phyloP scores from a whole-genome alignment of 2,113 vertebrate genomes.

The Sapajus apella region DNA sequence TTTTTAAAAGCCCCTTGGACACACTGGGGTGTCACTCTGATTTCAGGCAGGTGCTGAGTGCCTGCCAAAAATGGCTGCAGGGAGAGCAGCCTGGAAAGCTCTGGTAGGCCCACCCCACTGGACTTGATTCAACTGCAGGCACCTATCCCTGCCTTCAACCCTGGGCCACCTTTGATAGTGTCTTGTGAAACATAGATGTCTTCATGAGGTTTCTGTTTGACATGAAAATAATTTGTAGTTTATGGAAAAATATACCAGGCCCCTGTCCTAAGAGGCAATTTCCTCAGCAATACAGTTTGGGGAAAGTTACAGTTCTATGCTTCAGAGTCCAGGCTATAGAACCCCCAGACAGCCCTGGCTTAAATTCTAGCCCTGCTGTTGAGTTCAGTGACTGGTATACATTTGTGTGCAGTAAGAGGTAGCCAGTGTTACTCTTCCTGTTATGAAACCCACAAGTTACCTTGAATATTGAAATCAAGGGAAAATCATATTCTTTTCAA shows the following conservation, averaged over 20 bases:
- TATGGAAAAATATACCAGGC: neutral
- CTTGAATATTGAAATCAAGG: neutral
- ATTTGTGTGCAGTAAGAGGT: no score
- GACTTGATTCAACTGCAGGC: neutral
- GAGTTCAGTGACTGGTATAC: no score
- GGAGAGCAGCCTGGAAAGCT: no score
- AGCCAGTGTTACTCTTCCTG: neutral
- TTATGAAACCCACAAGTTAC: neutral
- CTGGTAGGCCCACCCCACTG: no score
- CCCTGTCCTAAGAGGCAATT: neutral
- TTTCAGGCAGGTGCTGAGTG: neutral
- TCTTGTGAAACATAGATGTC: neutral
- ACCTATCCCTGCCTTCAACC: neutral
- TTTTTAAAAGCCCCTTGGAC: neutral
- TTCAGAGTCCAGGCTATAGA: neutral
- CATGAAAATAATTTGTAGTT: neutral
- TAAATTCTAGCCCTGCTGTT: neutral
- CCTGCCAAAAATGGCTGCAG: rapidly evolving
- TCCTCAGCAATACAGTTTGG: neutral
- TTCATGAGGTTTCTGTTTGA: neutral
- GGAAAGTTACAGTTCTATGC: neutral
- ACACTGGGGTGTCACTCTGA: rapidly evolving
- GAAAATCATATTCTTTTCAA: neutral
- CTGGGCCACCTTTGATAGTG: neutral
- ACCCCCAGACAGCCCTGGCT: neutral